phyloP scores from a whole-genome alignment of 2,888 invertebrate genomes.

The Strigamia maritima region DNA sequence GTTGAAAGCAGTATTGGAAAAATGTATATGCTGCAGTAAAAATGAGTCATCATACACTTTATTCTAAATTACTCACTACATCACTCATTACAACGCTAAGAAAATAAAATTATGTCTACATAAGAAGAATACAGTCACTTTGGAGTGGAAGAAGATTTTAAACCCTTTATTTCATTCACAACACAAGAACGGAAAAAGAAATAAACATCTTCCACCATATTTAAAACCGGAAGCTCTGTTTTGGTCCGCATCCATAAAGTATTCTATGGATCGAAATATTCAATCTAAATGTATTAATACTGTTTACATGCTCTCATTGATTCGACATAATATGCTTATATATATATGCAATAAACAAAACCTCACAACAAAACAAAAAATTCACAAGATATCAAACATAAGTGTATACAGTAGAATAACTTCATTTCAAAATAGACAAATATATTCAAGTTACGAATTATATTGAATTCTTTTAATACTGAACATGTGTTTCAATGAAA shows the following conservation, averaged over 20 bases:
- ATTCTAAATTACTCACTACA: background rate
- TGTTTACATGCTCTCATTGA: constrained; percentile 4
- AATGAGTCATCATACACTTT: background rate
- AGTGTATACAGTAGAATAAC: background rate
- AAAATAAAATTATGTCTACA: background rate
- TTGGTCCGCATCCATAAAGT: constrained; percentile 6
- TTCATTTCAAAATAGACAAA: background rate
- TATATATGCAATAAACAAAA: background rate
- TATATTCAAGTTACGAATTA: constrained; percentile 12
- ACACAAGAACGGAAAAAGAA: background rate
- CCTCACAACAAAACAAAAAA: background rate
- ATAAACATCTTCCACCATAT: background rate
- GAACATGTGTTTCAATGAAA: background rate
- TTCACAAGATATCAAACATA: background rate
- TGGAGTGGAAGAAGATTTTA: background rate
- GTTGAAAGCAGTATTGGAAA: background rate
- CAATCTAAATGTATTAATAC: constrained; percentile 12
- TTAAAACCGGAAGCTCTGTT: constrained; percentile 25
- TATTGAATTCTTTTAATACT: constrained; percentile 14
- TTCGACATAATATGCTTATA: background rate
- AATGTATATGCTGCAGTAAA: background rate
- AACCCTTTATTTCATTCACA: background rate
- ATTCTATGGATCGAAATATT: background rate
- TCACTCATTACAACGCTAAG: background rate
- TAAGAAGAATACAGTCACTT: background rate